A percentile compares a stretch with the other conserved stretches of the same genome.
Evolutionary conservation across 2,113 vertebrate genomes (phyloP).

Genomic region (Pelusios castaneus): DNA sequence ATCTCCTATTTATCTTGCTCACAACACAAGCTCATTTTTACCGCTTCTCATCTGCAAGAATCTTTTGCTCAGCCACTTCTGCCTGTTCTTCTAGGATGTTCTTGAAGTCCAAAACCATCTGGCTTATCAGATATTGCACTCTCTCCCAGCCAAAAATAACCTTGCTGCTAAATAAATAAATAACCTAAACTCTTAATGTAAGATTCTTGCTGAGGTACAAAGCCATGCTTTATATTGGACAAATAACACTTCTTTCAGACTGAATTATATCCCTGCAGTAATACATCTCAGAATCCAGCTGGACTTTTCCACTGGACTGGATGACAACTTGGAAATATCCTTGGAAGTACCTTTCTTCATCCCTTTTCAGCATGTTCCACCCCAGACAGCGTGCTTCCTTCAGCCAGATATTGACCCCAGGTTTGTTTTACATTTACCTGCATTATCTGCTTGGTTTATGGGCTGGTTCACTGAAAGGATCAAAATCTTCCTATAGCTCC

Average conservation of each 20-base stretch:
- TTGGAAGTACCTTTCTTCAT: background rate
- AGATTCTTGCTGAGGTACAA: background rate
- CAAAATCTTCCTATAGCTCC: slow-evolving; percentile 1
- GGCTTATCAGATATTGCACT: background rate
- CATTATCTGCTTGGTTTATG: slow-evolving; percentile 1
- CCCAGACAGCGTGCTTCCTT: background rate
- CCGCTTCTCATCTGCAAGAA: background rate
- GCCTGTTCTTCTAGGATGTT: background rate
- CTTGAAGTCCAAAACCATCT: background rate
- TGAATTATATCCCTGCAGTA: background rate
- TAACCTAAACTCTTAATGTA: background rate
- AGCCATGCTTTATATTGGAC: background rate
- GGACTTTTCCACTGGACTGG: background rate
- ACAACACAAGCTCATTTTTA: background rate
- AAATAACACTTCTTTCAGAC: background rate
- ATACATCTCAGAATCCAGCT: background rate
- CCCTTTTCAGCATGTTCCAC: background rate
- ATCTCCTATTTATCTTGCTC: background rate
- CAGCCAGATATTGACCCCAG: slow-evolving; percentile 11
- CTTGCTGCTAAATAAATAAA: background rate
- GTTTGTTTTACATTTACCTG: slow-evolving; percentile 37
- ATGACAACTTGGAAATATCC: background rate
- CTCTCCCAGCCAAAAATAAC: background rate
- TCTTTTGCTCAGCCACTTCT: background rate
- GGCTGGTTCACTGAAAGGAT: slow-evolving; percentile 8